phyloP scores from a whole-genome alignment of 2,113 vertebrate genomes.

The Hirundichthys speculiger region DNA sequence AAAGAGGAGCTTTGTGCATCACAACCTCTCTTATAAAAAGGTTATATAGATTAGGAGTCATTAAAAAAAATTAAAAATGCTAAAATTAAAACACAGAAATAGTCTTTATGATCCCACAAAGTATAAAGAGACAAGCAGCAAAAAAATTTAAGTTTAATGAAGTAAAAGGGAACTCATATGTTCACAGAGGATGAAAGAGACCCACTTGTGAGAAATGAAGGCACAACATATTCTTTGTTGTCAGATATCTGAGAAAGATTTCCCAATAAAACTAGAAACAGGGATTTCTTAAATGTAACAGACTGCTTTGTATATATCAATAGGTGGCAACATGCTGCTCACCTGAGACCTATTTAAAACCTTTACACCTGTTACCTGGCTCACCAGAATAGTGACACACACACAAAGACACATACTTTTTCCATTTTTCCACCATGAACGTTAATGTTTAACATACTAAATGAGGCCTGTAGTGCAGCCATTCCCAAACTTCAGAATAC shows the following conservation, averaged over 20 bases:
- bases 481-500: too few species aligned
- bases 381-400: neutral
- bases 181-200: too few species aligned
- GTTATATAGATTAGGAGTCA: neutral
- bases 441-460: too few species aligned
- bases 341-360: too few species aligned
- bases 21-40: neutral
- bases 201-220: constrained; percentile 14
- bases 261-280: neutral
- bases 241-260: neutral
- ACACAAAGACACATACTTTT: neutral
- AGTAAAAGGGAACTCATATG: too few species aligned
- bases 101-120: neutral
- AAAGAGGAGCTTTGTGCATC: constrained; percentile 3
- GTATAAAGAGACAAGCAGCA: too few species aligned
- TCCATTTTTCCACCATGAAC: too few species aligned
- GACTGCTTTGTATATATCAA: constrained; percentile 1
- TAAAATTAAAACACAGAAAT: neutral
- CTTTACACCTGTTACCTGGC: constrained; percentile 8
- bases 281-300: neutral
- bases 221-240: neutral
- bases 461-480: too few species aligned
- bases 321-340: constrained; percentile 16
- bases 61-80: neutral
- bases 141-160: too few species aligned